Base-by-base conservation (phyloP, 2,797 vertebrate genomes). In the Thalassophryne amazonica region DNA sequence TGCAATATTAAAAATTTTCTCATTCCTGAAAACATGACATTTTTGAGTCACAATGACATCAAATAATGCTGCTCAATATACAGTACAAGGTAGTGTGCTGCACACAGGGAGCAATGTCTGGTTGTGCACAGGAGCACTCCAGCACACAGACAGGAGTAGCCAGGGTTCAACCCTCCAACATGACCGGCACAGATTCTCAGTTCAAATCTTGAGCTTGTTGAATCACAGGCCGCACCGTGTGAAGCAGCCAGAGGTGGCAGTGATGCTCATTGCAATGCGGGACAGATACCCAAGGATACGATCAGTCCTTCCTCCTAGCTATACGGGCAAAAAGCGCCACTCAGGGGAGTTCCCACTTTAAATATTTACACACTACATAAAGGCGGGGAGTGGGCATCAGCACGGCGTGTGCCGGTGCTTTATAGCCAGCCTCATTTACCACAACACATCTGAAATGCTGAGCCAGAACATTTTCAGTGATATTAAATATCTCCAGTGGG, bases 401-500 rank as follows among this genome's bases (percentile, higher is more conserved):
- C 54, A 2, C 64, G 2, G 17, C 5, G 16, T 65, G 57, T 55
- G 75, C 51, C 60, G 33, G 33, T 13, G 29, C 53, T 68, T 69
- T 60, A 69, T 51, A 45, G 50, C 55, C 57, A 8, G 34, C 54
- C 59, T 79, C 70, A 80, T 82, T 84, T 84, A 69, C 69, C 54
- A 57, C 63, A 62, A 49, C 69, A 47, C 64, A 43, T 43, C 58
- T 19, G 48, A 69, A 78, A 74, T 29, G 83, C 86, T 81, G 84
- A 84, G 55, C 49, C 39, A 31, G 21, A 41, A 15, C 10, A 50
- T 78, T 83, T 73, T 52, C 73, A 46, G 40, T 36, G 58, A 69
- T 79, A 80, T 75, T 81, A 75, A 78, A 76, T 73, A 72, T 48
- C 41, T 78, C 68, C 71, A 0, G 36, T 45, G 78, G 81, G 69